phyloP scores from a whole-genome alignment of 2,888 invertebrate species.

The Torymus auratus region DNA sequence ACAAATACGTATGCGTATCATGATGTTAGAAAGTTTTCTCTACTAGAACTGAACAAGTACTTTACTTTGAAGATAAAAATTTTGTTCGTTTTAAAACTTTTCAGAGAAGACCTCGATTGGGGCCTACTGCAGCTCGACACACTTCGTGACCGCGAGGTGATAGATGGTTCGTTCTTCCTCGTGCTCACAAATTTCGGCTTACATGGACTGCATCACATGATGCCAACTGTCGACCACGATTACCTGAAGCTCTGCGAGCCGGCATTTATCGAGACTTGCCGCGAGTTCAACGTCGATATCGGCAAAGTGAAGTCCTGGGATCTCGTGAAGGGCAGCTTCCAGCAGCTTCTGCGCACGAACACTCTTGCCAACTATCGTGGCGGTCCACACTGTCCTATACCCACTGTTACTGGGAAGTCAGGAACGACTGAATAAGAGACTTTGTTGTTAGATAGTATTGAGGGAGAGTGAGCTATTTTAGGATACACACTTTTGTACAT shows the following conservation, averaged over 20 bases:
- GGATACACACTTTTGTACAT: too few species aligned
- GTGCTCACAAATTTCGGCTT: slow-evolving; percentile 86
- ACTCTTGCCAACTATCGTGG: slow-evolving; percentile 67
- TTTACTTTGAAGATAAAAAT: too few species aligned
- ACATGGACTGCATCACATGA: slow-evolving; percentile 88
- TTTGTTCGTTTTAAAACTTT: too few species aligned
- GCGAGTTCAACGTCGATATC: slow-evolving; percentile 81
- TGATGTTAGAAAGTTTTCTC: too few species aligned
- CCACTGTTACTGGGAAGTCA: too few species aligned
- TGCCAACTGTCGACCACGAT: slow-evolving; percentile 88
- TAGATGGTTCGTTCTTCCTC: slow-evolving; percentile 82
- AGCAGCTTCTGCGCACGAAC: slow-evolving; percentile 78
- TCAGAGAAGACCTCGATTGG: slow-evolving; percentile 83
- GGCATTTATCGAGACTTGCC: slow-evolving; percentile 81
- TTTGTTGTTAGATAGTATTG: too few species aligned
- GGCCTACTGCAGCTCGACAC: slow-evolving; percentile 87
- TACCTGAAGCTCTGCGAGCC: slow-evolving; percentile 83
- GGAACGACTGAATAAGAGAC: too few species aligned
- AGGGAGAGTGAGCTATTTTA: too few species aligned
- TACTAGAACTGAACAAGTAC: too few species aligned
- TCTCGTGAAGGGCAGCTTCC: slow-evolving; percentile 83
- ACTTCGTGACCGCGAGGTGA: slow-evolving; percentile 84
- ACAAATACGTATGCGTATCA: too few species aligned
- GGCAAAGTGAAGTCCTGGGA: slow-evolving; percentile 78
- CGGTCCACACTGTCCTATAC: too few species aligned